Conservation (phyloP, 2,888 invertebrate species). For the Mesoligia furuncula region DNA sequence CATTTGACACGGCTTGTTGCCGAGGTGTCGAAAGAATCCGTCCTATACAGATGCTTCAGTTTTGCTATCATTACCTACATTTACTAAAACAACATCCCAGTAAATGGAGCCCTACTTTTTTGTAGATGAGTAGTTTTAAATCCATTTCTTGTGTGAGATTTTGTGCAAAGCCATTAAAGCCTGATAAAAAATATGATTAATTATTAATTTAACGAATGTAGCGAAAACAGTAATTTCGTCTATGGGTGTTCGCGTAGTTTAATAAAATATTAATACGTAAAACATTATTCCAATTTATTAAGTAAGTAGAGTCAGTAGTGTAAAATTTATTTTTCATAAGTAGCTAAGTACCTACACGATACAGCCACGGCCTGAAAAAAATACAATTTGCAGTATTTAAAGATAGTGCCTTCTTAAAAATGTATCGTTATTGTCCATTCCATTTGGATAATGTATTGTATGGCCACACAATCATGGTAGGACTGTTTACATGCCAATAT, state of each 20-base stretch:
- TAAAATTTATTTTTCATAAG: not conserved
- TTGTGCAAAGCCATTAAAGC: too few species aligned
- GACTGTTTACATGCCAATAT: constrained; percentile 25
- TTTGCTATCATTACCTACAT: constrained; percentile 67
- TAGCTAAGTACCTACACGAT: not conserved
- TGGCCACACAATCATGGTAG: constrained; percentile 19
- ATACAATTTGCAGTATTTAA: constrained; percentile 11
- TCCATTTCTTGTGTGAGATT: constrained; percentile 2
- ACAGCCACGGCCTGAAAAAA: constrained; percentile 4
- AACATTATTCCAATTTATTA: not conserved
- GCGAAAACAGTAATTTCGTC: not conserved
- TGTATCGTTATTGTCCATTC: constrained; percentile 53
- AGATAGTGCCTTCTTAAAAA: constrained; percentile 50
- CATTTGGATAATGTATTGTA: constrained; percentile 50
- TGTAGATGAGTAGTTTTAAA: constrained; percentile 28
- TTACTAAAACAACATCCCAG: constrained; percentile 70
- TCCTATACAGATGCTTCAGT: constrained; percentile 76
- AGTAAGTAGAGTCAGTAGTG: not conserved
- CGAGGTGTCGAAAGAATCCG: constrained; percentile 82
- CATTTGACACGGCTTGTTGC: constrained; percentile 84
- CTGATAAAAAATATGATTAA: not conserved
- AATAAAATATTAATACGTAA: not conserved
- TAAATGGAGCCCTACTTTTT: constrained; percentile 46
- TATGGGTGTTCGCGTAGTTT: not conserved
- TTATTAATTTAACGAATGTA: not conserved